Evolutionary conservation across 2,113 vertebrate genomes (phyloP).

Genomic region (Phainopepla nitens): DNA sequence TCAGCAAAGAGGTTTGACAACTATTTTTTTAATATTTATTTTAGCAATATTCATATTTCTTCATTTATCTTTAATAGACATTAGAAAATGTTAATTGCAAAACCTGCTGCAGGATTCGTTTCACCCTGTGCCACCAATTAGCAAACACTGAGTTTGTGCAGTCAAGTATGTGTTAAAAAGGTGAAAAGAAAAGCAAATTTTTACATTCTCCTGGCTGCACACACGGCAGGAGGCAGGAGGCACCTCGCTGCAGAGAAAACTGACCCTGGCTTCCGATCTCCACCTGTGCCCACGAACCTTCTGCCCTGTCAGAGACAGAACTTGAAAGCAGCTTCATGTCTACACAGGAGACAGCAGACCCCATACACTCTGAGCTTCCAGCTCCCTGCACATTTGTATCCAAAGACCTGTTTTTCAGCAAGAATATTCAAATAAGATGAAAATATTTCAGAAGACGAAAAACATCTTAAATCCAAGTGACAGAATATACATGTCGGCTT

Average conservation of each 20-base stretch:
- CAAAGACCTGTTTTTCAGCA: not conserved
- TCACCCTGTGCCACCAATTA: not conserved
- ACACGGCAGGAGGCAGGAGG: not conserved
- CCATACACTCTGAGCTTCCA: not conserved
- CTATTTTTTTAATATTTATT: not conserved
- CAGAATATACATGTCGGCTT: not conserved
- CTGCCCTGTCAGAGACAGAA: fast-evolving
- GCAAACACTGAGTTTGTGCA: not conserved
- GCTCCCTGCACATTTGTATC: not conserved
- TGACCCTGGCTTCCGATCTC: not conserved
- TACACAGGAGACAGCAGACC: not conserved
- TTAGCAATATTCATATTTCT: not conserved
- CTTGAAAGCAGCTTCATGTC: not conserved
- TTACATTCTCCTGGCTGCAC: not conserved
- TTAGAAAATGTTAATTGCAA: not conserved
- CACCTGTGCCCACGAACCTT: not conserved
- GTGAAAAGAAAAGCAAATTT: not conserved
- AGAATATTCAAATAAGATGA: slow-evolving; percentile 42
- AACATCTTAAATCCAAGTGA: not conserved
- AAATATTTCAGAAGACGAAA: slow-evolving; percentile 26
- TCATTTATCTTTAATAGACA: not conserved
- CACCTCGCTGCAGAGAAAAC: not conserved
- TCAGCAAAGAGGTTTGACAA: not conserved
- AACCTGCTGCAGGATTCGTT: not conserved
- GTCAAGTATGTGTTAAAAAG: not conserved